phyloP scores from a whole-genome alignment of 1,140 invertebrate genomes.

The Diprion similis region DNA sequence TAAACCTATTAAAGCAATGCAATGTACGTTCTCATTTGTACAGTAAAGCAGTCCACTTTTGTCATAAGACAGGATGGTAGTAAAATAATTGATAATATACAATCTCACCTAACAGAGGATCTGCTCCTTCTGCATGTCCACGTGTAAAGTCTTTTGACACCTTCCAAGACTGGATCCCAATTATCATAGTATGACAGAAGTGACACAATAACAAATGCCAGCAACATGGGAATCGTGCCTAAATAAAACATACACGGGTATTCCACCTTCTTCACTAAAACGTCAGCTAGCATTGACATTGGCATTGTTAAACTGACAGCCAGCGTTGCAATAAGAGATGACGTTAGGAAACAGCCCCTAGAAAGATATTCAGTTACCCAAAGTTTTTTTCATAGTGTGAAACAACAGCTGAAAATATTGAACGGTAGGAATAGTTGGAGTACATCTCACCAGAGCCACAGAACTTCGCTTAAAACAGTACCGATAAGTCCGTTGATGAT shows the following conservation, averaged over 20 bases:
- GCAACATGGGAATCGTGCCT: conserved; percentile 79
- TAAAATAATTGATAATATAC: neutral
- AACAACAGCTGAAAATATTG: conserved; percentile 10
- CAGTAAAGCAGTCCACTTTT: neutral
- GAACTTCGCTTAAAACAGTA: conserved; percentile 83
- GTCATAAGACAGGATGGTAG: neutral
- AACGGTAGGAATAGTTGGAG: neutral
- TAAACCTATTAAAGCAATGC: conserved; percentile 25
- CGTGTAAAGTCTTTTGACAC: conserved; percentile 68
- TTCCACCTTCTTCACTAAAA: conserved; percentile 75
- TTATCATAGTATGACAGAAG: conserved; percentile 83
- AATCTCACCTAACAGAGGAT: conserved; percentile 58
- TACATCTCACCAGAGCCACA: conserved; percentile 83
- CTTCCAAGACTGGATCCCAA: conserved; percentile 80
- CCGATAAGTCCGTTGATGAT: conserved; percentile 87
- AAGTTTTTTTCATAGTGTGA: conserved; percentile 6
- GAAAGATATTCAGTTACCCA: conserved; percentile 24
- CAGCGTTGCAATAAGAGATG: conserved; percentile 84
- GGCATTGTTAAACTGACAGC: conserved; percentile 86
- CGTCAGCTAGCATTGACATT: conserved; percentile 83
- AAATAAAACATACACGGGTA: conserved; percentile 82
- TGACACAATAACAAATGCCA: conserved; percentile 79
- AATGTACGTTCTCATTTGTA: neutral
- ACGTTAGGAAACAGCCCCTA: conserved; percentile 90
- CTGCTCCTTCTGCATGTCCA: conserved; percentile 63